Evolutionary conservation across 1,140 invertebrate genomes (phyloP), one percentile per base, ranked within the genome.

Genomic region (Thaumatotibia leucotreta): DNA sequence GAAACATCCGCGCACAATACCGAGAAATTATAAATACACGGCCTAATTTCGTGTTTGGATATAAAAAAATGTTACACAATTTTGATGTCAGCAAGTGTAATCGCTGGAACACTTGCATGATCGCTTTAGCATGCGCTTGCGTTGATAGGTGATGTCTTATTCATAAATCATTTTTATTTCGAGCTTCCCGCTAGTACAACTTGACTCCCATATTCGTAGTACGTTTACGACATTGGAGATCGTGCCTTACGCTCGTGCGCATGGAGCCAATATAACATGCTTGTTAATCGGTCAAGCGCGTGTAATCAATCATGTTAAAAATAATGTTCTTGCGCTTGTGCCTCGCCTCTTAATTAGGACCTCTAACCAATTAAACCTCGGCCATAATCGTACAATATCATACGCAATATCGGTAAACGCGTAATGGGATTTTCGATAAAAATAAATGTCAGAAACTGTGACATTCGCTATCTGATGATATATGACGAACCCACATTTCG

Each of bases 1-100:
- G 76, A 84, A 88, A 86, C 82, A 85, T 88, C 83, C 83, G 78
- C 63, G 72, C 72, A 83, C 68, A 74, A 70, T 83, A 85, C 83
- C 63, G 67, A 79, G 84, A 86, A 86, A 81, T 82, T 76, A 83
- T 84, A 80, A 84, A 83, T 78, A 79, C 71, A 79, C 80, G 78
- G 80, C 84, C 84, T 74, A 84, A 80, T 78, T 85, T 39, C 63
- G 67, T 75, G 71, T 77, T 78, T 70, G 73, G 70, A 75, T 70
- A 81, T 76, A 73, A 78, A 73, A 78, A 84, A 78, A 77, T 67
- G 67, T 87, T 84, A 70, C 80, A 74, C 75, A 84, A 82, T 80
- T 79, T 76, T 73, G 70, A 74, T 71, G 67, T 64, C 66, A 67
- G 69, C 66, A 70, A 66, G 52, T 72, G 76, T 75, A 74, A 79